Conservation (phyloP, 2,888 invertebrate species). For the Cristatella mucedo region DNA sequence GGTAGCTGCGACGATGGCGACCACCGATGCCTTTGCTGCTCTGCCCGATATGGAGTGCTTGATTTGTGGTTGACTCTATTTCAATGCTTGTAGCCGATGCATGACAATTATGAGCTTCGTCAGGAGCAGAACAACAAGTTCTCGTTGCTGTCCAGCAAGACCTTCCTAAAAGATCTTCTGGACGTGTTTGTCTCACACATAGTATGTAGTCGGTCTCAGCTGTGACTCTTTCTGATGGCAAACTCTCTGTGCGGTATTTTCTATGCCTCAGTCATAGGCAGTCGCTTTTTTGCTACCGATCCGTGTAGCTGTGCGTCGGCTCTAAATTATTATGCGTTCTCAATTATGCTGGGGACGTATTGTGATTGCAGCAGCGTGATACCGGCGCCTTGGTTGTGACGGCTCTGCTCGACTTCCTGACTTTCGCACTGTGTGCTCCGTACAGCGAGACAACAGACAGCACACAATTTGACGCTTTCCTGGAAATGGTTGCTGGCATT, state of each 20-base stretch:
- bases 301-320: too few species aligned
- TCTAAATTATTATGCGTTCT: too few species aligned
- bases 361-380: conserved; percentile 54
- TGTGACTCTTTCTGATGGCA: conserved; percentile 3
- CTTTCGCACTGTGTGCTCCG: conserved; percentile 91
- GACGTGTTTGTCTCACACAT: conserved; percentile 89
- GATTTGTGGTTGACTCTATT: too few species aligned
- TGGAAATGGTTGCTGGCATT: conserved; percentile 80
- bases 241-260: too few species aligned
- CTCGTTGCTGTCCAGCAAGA: conserved; percentile 71
- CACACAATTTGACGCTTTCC: conserved; percentile 52
- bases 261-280: too few species aligned
- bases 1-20: too few species aligned
- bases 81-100: conserved; percentile 66
- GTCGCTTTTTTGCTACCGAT: too few species aligned
- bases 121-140: conserved; percentile 97
- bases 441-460: conserved; percentile 93
- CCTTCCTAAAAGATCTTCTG: conserved; percentile 78
- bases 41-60: too few species aligned
- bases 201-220: conserved; percentile 46
- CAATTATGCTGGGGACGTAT: too few species aligned
- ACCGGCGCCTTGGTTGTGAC: conserved; percentile 90
- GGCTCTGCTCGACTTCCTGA: conserved; percentile 92
- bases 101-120: conserved; percentile 78
- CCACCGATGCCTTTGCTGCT: too few species aligned